Base-by-base conservation (phyloP, 2,113 vertebrate species). In the Seriola rivoliana region DNA sequence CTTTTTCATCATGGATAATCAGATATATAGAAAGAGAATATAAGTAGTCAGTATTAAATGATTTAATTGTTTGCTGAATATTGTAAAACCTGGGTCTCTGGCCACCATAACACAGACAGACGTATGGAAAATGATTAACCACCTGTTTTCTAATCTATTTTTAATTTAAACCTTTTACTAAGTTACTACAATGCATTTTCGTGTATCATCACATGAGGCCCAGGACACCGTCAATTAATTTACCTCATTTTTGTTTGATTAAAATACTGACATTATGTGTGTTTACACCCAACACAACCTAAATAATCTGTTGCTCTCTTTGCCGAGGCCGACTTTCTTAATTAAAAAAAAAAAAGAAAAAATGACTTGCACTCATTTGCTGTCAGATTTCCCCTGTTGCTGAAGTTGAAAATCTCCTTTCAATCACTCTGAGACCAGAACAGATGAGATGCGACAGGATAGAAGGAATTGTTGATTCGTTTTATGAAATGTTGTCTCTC, bases 391-490 rank as follows among this genome's bases (percentile, higher is more conserved):
- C 8, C 36, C 5, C 12, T 4, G 19, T 32, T 29, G 54, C 38
- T 36, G 65, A 71, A 57, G 48, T 36, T 38, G 13, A n/a, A 10
- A 71, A 42, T 70, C 52, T 44, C 42, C 38, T 42, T 71, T 67
- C 38, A 85, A 25, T 70, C 34, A 36, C 4, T 66, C 46, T 82
- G 14, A 65, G 38, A 58, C 23, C 40, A 62, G 23, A 84, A 77
- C 4, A 3, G 65, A 71, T 40, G 34, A 81, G 60, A 40, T 75
- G 19, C 19, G 36, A 25, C 8, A 1, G 8, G 4, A 78, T 63
- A 21, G 32, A 23, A 25, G 55, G n/a, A 21, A 32, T 14, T 42
- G 32, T 54, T 79, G 71, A 75, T 72, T 82, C 74, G 55, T 36
- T 59, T 36, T 14, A 52, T 65, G 65, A 80, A 68, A 48, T 50